Base-by-base conservation (phyloP, 2,113 vertebrate genomes). In the Pelecanoides urinatrix region DNA sequence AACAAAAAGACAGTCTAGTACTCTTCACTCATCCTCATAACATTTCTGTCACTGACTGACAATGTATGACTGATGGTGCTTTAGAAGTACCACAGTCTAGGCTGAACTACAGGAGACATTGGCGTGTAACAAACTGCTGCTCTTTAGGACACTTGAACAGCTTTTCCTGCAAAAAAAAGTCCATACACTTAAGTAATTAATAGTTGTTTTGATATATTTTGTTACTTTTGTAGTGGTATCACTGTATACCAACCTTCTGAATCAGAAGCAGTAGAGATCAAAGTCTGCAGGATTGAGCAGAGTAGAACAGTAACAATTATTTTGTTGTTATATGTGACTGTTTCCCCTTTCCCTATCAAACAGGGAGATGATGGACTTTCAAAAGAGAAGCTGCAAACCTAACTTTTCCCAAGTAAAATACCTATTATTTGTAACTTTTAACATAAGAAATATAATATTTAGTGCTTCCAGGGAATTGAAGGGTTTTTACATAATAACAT, bases 371-470 rank as follows among this genome's bases (percentile, higher is more conserved):
- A 89, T 6, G n/a, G 84, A 53, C 40, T 36, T 91, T n/a, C 27
- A 72, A 88, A 82, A 85, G 52, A 72, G 71, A 91, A 78, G 15
- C 70, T 65, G 34, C 61, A 87, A 87, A 94, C 25, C 20, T 56
- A 75, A 87, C 34, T 85, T 85, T 49, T 82, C 61, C 72, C 74
- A 90, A 91, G 62, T 27, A 77, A 91, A 93, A 73, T 49, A 19
- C 7, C 93, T 44, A 82, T 79, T 96, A 82, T 81, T 85, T 75
- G 19, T 89, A 89, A 90, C 65, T 85, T 89, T 67, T 79, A 82
- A 65, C 26, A 26, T 53, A 44, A 85, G 93, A 94, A 96, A 93
- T 85, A 53, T 3, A 73, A 42, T 93, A 91, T 45, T 93, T 73
- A 91, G 49, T 38, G 36, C 50, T 93, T 91, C 36, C n/a, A 96